Evolutionary conservation across 2,888 invertebrate species (phyloP).

Genomic region (Labia minor): DNA sequence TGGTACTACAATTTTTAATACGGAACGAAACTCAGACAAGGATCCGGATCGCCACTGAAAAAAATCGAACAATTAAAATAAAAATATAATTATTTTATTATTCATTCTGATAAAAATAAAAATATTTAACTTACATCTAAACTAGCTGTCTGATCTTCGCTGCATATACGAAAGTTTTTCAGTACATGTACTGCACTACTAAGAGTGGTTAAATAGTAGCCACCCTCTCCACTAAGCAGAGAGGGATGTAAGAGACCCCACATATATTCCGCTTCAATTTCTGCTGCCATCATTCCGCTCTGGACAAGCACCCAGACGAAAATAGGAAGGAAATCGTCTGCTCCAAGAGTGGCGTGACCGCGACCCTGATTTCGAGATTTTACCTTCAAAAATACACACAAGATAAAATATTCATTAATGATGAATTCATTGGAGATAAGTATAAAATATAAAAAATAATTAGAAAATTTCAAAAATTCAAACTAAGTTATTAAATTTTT

Average conservation of each 20-base stretch:
- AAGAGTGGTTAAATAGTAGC: slow-evolving; percentile 87
- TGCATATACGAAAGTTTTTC: slow-evolving; percentile 49
- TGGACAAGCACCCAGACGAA: slow-evolving; percentile 86
- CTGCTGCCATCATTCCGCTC: slow-evolving; percentile 80
- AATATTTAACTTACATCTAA: slow-evolving; percentile 35
- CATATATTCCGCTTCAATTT: slow-evolving; percentile 94
- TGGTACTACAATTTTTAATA: slow-evolving; percentile 83
- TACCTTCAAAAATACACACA: slow-evolving; percentile 41
- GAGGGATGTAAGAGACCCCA: slow-evolving; percentile 85
- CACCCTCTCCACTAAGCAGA: slow-evolving; percentile 81
- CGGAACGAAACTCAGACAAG: slow-evolving; percentile 50
- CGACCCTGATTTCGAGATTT: slow-evolving; percentile 51
- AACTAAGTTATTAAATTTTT: too few species aligned
- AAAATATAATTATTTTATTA: background rate
- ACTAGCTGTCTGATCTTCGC: slow-evolving; percentile 29
- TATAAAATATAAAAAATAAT: too few species aligned
- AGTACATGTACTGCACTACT: slow-evolving; percentile 86
- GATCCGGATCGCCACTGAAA: slow-evolving; percentile 36
- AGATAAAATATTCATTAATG: too few species aligned
- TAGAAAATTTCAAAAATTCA: too few species aligned
- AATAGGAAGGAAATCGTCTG: slow-evolving; percentile 83
- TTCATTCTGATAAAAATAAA: background rate
- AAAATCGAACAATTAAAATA: slow-evolving; percentile 17
- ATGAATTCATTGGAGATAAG: too few species aligned
- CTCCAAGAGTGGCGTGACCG: slow-evolving; percentile 50